Conservation (phyloP, 2,113 vertebrate species). For the Polypterus bichir region DNA sequence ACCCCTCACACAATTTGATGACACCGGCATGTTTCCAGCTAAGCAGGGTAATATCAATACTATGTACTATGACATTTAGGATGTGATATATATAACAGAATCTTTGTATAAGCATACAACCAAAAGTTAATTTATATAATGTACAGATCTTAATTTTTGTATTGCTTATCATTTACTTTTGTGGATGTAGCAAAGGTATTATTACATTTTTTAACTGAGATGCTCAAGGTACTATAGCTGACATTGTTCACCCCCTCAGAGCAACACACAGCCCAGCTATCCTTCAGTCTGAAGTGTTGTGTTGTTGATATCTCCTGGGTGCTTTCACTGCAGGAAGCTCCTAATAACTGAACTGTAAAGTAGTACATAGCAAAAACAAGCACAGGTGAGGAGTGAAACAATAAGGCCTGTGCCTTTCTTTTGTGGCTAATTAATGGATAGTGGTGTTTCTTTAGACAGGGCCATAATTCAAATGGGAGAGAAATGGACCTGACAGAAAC, state of each 20-base stretch:
- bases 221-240: constrained; percentile 7
- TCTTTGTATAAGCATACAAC: no score
- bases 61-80: no score
- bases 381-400: constrained; percentile 32
- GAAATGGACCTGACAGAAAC: constrained; percentile 12
- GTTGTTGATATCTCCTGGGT: constrained; percentile 17
- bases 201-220: background rate
- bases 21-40: no score
- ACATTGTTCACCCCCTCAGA: constrained; percentile 14
- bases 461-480: constrained; percentile 34
- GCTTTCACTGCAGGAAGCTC: constrained; percentile 21
- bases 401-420: constrained; percentile 21
- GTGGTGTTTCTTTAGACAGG: constrained; percentile 35
- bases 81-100: no score
- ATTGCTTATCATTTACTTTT: no score
- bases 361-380: constrained; percentile 31
- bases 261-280: constrained; percentile 19
- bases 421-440: constrained; percentile 43
- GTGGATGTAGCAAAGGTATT: no score
- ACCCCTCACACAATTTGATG: no score
- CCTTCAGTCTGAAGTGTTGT: constrained; percentile 15
- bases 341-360: constrained; percentile 31
- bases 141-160: no score
- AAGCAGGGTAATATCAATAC: no score
- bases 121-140: no score